Evolutionary conservation across 2,888 invertebrate species (phyloP).

Genomic region (Cenopis cana): DNA sequence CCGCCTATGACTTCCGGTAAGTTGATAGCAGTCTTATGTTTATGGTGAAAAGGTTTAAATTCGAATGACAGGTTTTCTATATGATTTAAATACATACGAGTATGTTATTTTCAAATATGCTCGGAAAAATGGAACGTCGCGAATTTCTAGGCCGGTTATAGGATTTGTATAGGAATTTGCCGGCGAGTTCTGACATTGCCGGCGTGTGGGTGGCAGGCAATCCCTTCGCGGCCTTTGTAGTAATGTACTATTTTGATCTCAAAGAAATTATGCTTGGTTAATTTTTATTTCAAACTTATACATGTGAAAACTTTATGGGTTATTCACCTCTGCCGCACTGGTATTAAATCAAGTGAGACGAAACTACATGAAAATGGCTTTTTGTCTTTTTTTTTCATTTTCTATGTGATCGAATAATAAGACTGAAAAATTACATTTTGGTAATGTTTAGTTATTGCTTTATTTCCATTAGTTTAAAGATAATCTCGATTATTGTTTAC

Average conservation of each 20-base stretch:
- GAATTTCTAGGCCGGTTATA: too few relatives aligned
- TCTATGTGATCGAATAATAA: too few relatives aligned
- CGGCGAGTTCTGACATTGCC: too few relatives aligned
- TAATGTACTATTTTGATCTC: background rate
- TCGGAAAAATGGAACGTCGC: too few relatives aligned
- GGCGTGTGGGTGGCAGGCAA: too few relatives aligned
- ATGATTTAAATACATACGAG: too few relatives aligned
- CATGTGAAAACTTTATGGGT: background rate
- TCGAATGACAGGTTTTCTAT: background rate
- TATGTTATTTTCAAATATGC: too few relatives aligned
- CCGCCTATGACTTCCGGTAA: conserved; percentile 91
- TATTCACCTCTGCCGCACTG: background rate
- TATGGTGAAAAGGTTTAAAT: conserved; percentile 5
- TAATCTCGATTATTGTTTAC: background rate
- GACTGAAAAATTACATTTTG: background rate
- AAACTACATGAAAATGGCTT: background rate
- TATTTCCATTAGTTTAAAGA: background rate
- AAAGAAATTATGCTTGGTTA: background rate
- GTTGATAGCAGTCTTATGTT: conserved; percentile 48
- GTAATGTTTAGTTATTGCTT: too few relatives aligned
- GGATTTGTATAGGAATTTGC: too few relatives aligned
- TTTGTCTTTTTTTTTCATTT: too few relatives aligned
- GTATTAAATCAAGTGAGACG: background rate
- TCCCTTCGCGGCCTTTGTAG: too few relatives aligned
- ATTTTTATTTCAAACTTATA: background rate